Percentiles rank a stretch among this genome's conserved stretches.
These are phyloP conservation scores for Cettia cetti DNA, from an alignment of 2,113 vertebrate species.

Conservation along the genomic window DNA sequence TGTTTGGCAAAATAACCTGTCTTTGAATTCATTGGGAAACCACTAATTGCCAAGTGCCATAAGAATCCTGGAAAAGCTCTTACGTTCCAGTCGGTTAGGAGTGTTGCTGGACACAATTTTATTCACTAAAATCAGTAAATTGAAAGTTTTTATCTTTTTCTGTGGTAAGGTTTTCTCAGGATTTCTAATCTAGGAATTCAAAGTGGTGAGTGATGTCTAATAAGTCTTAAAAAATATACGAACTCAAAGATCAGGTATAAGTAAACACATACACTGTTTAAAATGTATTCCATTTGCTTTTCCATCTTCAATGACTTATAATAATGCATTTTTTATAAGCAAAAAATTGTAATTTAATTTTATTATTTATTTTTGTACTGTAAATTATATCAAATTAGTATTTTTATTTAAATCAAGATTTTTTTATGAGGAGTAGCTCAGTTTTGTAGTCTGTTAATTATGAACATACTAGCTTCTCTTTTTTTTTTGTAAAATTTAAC, in stretches of 20 bases:
- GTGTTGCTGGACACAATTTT: background rate
- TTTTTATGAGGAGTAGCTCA: background rate
- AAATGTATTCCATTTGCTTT: background rate
- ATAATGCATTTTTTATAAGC: background rate
- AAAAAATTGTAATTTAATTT: background rate
- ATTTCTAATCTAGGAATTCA: background rate
- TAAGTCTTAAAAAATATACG: background rate
- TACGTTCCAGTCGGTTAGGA: background rate
- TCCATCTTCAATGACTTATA: background rate
- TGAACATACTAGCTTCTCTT: background rate
- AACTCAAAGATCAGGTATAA: background rate
- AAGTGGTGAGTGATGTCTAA: background rate
- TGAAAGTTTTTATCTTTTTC: background rate
- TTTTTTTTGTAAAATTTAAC: background rate
- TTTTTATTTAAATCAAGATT: background rate
- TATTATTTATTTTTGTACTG: background rate
- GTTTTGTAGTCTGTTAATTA: background rate
- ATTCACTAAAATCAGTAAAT: background rate
- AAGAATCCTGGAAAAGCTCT: background rate
- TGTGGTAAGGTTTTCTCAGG: background rate
- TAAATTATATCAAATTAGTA: background rate
- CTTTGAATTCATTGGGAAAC: background rate
- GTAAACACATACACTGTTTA: background rate
- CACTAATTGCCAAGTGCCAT: background rate
- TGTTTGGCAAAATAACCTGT: too few relatives aligned